Evolutionary conservation across 2,888 invertebrate genomes (phyloP), one percentile per base, ranked within the genome.

Genomic region (Hedya salicella): DNA sequence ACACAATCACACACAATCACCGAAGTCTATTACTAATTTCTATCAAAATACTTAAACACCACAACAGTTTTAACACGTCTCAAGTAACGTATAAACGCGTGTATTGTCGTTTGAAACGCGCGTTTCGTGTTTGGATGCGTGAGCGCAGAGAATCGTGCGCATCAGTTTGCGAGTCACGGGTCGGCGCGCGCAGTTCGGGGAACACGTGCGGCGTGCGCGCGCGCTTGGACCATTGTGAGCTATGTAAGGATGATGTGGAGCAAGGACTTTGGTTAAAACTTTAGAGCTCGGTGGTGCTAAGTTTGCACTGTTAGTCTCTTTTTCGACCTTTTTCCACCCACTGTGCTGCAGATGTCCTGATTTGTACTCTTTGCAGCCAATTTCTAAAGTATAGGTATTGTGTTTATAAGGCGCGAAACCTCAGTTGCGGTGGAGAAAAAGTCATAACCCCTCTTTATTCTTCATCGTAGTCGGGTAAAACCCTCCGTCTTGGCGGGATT

Each of bases 91-190:
- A 25, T 6, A 25, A 6, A 25, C 36, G 9, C 36, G 2, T 9
- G 36, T 8, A 36, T 36, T 9, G 9, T 36, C 11, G 2, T 36
- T 36, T 5, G 36, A 36, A 9, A 9, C 11, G 36, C 36, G 36
- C 9, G 36, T 36, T 25, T 25, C 13, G 36, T 36, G 9, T 25
- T 6, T 25, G 25, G 36, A 36, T 36, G 68, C 71, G 68, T 48
- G 71, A 69, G 75, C 75, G 73, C 73, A 79, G 68, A 69, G 63
- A 71, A 69, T n/a, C 68, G 71, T 72, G 68, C 74, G 69, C 75
- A 82, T 88, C 78, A 82, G 78, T 78, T 81, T 87, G 83, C 87
- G 76, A 73, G 82, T 84, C 89, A 89, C 89, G 88, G 68, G 62
- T 60, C 66, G 70, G 75, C 77, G 73, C 70, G 79, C 79, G 80